Conservation (phyloP, 2,888 invertebrate genomes). For the Aphidius colemani region DNA sequence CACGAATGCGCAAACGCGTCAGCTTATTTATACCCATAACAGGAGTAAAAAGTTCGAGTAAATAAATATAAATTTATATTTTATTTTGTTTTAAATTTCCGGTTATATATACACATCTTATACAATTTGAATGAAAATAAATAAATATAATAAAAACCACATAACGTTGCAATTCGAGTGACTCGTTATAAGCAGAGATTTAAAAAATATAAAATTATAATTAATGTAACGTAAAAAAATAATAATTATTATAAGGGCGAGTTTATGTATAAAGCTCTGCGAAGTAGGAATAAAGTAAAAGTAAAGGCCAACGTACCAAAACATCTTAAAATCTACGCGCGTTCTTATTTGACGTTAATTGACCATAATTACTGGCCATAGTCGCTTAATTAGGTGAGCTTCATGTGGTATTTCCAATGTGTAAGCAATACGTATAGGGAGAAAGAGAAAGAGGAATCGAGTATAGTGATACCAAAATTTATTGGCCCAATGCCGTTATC, state of each 20-base stretch:
- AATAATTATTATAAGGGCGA: too few species aligned
- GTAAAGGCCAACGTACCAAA: not conserved
- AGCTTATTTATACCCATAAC: constrained; percentile 35
- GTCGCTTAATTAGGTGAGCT: constrained; percentile 52
- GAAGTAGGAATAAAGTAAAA: not conserved
- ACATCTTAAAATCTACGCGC: constrained; percentile 15
- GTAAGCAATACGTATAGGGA: constrained; percentile 23
- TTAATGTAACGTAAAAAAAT: too few species aligned
- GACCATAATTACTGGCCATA: constrained; percentile 53
- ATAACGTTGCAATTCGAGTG: too few species aligned
- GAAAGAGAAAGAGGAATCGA: constrained; percentile 19
- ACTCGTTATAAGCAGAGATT: too few species aligned
- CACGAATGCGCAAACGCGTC: not conserved
- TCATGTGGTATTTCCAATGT: constrained; percentile 15
- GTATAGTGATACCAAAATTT: constrained; percentile 50
- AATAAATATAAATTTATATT: constrained; percentile 33
- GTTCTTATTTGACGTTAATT: constrained; percentile 51
- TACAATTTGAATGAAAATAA: constrained; percentile 6
- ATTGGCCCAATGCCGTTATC: constrained; percentile 43
- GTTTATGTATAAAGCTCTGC: too few species aligned
- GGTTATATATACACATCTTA: not conserved
- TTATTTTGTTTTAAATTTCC: constrained; percentile 1
- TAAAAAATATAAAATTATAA: too few species aligned
- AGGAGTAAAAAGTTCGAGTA: constrained; percentile 35
- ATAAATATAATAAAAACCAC: not conserved